Conservation (phyloP, 1,140 invertebrate genomes). For the Planococcus citri region DNA sequence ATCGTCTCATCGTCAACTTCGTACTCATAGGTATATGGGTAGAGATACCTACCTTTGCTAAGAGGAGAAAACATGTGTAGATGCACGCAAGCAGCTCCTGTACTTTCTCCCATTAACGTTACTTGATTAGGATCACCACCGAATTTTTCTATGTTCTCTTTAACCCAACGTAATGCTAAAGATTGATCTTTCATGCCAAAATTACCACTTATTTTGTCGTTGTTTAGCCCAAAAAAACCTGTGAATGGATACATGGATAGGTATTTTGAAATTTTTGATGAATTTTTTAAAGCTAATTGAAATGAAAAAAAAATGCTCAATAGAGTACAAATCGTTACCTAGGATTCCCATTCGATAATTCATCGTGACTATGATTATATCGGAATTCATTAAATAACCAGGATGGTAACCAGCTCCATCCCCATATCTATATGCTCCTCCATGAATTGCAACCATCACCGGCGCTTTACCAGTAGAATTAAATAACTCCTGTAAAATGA, state of each 20-base stretch:
- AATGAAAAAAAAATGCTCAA: too few species aligned
- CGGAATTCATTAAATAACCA: slow-evolving; percentile 38
- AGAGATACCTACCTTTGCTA: slow-evolving; percentile 36
- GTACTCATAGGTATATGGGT: too few species aligned
- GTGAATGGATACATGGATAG: neutral
- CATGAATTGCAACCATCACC: slow-evolving; percentile 41
- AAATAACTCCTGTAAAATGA: too few species aligned
- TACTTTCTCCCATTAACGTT: slow-evolving; percentile 33
- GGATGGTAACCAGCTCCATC: slow-evolving; percentile 33
- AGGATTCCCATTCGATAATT: slow-evolving; percentile 49
- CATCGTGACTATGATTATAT: slow-evolving; percentile 50
- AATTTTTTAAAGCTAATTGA: too few species aligned
- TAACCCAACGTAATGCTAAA: slow-evolving; percentile 21
- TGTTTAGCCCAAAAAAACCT: slow-evolving; percentile 18
- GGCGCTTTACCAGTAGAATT: slow-evolving; percentile 37
- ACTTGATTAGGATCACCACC: slow-evolving; percentile 13
- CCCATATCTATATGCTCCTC: slow-evolving; percentile 36
- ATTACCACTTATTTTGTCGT: slow-evolving; percentile 15
- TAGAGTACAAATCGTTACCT: slow-evolving; percentile 35
- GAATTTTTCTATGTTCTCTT: slow-evolving; percentile 28
- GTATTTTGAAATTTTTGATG: too few species aligned
- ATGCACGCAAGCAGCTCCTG: slow-evolving; percentile 27
- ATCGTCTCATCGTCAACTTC: too few species aligned
- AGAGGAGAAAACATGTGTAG: slow-evolving; percentile 27
- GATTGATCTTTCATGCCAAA: slow-evolving; percentile 23